Conservation (phyloP, 2,113 vertebrate species). For the Mesitornis unicolor region DNA sequence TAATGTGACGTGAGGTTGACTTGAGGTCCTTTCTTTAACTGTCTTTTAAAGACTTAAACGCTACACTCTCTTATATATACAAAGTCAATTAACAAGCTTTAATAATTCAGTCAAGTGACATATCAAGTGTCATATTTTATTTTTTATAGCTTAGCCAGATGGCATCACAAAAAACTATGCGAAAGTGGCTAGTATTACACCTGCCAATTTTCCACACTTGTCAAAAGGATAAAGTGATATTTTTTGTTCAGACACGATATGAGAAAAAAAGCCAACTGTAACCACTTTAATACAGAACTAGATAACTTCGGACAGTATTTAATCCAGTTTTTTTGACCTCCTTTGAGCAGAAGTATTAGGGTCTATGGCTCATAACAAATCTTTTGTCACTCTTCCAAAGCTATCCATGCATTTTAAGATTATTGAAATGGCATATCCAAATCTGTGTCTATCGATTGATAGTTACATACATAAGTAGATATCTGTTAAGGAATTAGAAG, state of each 20-base stretch:
- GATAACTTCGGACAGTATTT: not conserved
- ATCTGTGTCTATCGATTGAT: not conserved
- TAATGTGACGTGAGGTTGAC: not conserved
- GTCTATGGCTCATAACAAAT: not conserved
- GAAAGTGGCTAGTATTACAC: not conserved
- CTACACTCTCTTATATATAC: not conserved
- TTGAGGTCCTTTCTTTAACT: not conserved
- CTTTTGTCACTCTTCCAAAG: not conserved
- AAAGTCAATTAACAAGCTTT: not conserved
- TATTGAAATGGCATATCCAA: not conserved
- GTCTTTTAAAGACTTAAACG: not conserved
- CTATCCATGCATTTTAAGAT: not conserved
- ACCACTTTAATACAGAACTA: not conserved
- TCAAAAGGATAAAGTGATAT: not conserved
- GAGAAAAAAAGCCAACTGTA: not conserved
- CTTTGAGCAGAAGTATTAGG: not conserved
- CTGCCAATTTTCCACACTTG: not conserved
- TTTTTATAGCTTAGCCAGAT: not conserved
- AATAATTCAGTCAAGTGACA: not conserved
- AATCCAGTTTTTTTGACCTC: not conserved
- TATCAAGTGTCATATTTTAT: not conserved
- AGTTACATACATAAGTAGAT: not conserved
- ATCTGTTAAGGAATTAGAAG: not conserved
- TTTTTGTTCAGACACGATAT: not conserved
- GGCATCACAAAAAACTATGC: not conserved